Conservation (phyloP, 2,797 vertebrate genomes). For the Poliocrania exsul region DNA sequence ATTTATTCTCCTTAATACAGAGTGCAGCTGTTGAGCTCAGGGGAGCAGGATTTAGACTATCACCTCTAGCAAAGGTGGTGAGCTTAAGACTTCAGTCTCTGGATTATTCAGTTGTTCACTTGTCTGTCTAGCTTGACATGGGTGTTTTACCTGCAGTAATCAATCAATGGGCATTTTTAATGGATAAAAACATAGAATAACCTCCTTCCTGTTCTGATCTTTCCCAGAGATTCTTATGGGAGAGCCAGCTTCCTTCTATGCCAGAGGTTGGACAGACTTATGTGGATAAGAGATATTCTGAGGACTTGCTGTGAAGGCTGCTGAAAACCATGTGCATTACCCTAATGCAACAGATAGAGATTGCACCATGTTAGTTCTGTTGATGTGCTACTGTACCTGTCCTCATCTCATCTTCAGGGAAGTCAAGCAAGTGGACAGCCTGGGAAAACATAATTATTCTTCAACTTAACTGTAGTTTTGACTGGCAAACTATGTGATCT, state of each 20-base stretch:
- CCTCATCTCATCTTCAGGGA: background rate
- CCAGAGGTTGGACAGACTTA: background rate
- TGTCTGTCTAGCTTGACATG: background rate
- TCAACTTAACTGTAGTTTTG: background rate
- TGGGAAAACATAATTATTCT: background rate
- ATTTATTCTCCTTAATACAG: background rate
- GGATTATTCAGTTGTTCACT: background rate
- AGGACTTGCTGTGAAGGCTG: background rate
- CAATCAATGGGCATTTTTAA: background rate
- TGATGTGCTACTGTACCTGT: background rate
- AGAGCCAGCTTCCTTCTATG: background rate
- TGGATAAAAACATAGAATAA: background rate
- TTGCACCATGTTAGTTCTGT: background rate
- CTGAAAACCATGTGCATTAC: background rate
- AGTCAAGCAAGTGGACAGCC: background rate
- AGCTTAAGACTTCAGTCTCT: background rate
- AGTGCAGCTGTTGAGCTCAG: background rate
- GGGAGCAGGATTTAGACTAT: background rate
- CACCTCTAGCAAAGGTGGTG: background rate
- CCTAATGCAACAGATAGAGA: background rate
- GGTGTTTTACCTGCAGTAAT: background rate
- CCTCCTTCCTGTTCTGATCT: background rate
- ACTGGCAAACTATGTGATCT: background rate
- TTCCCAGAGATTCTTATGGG: background rate
- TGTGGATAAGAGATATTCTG: background rate